Conservation (phyloP, 2,113 vertebrate genomes). For the Chaenogobius annularis region DNA sequence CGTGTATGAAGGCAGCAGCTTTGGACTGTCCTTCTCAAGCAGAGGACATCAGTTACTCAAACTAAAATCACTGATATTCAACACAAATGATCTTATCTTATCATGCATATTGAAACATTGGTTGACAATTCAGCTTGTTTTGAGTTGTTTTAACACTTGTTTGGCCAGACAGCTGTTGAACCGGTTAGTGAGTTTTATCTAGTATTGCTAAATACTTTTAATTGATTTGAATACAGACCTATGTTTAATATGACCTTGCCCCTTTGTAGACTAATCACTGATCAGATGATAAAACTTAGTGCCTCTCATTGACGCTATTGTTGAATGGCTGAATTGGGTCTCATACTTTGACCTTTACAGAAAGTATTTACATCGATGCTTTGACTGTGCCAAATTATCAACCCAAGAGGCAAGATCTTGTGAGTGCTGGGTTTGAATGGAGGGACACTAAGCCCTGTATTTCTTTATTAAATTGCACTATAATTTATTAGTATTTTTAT, state of each 20-base stretch:
- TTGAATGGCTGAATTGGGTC: conserved; percentile 11
- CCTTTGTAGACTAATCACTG: not conserved
- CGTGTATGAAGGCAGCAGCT: conserved; percentile 11
- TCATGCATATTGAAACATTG: conserved; percentile 8
- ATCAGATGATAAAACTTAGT: not conserved
- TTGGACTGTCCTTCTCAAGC: conserved; percentile 1
- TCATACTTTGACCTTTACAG: not conserved
- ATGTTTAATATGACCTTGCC: not conserved
- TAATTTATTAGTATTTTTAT: conserved; percentile 72
- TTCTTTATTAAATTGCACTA: conserved; percentile 69
- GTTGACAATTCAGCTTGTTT: conserved; percentile 2
- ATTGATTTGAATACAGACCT: not conserved
- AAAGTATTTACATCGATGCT: conserved; percentile 29
- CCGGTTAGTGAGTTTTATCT: not conserved
- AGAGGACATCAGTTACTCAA: not conserved
- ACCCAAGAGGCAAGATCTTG: conserved; percentile 35
- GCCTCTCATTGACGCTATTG: not conserved
- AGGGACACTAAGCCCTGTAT: conserved; percentile 39
- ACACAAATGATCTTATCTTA: not conserved
- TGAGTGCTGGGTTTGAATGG: conserved; percentile 24
- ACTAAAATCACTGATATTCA: not conserved
- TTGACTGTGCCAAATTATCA: conserved; percentile 68
- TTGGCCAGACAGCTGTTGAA: conserved; percentile 21
- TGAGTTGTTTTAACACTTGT: conserved; percentile 6
- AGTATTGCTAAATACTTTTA: not conserved